A percentile compares a stretch with the other conserved stretches of the same genome.
Conservation (phyloP, 2,888 invertebrate genomes). For the Hylaea fasciaria region DNA sequence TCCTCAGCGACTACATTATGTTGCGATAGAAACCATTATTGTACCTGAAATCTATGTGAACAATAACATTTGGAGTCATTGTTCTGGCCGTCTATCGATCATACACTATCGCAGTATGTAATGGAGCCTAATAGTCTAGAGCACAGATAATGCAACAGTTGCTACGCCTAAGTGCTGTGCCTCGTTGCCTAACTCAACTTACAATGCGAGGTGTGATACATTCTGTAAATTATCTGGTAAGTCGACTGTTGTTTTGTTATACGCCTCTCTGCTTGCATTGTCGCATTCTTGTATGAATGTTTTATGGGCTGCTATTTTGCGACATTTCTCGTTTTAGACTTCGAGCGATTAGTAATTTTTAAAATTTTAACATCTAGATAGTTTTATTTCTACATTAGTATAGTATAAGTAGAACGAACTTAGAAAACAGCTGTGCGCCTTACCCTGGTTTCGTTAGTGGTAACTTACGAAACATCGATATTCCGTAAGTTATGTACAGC, state of each 20-base stretch:
- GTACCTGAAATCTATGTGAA: conserved; percentile 17
- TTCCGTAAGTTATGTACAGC: too few relatives aligned
- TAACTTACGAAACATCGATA: too few relatives aligned
- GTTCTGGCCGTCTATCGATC: conserved; percentile 32
- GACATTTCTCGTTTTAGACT: too few relatives aligned
- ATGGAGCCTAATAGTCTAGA: conserved; percentile 24
- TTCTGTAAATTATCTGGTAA: conserved; percentile 17
- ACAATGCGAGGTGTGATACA: conserved; percentile 22
- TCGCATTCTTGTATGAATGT: neutral
- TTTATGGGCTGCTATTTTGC: too few relatives aligned
- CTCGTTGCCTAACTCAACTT: conserved; percentile 11
- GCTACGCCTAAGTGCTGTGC: conserved; percentile 17
- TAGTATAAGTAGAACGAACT: too few relatives aligned
- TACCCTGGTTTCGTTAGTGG: too few relatives aligned
- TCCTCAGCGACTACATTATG: conserved; percentile 8
- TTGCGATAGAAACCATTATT: conserved; percentile 14
- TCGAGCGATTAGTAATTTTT: too few relatives aligned
- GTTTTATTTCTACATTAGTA: too few relatives aligned
- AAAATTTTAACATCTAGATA: too few relatives aligned
- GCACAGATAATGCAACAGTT: too few relatives aligned
- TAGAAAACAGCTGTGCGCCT: too few relatives aligned
- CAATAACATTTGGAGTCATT: conserved; percentile 30
- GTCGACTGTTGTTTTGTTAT: conserved; percentile 12
- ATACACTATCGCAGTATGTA: conserved; percentile 32
- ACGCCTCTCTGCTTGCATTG: neutral